Conservation (phyloP, 1,140 invertebrate species). For the Branchinecta lynchi region DNA sequence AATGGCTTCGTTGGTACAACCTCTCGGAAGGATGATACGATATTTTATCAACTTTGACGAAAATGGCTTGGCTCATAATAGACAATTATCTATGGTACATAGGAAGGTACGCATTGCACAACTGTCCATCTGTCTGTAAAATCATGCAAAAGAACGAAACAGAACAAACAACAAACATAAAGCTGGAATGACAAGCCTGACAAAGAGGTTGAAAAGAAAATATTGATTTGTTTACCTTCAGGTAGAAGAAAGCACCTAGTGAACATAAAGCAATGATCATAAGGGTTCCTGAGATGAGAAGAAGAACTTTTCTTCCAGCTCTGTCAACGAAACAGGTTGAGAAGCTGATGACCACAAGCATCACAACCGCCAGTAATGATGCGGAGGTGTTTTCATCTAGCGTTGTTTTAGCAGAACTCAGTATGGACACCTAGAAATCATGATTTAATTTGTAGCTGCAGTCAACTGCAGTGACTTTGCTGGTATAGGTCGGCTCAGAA, state of each 20-base stretch:
- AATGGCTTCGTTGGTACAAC: too few relatives aligned
- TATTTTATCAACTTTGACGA: too few relatives aligned
- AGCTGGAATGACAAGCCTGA: too few relatives aligned
- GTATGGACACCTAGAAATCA: constrained; percentile 43
- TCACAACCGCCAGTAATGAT: constrained; percentile 31
- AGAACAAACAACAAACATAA: too few relatives aligned
- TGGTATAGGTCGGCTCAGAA: too few relatives aligned
- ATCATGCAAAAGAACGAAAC: too few relatives aligned
- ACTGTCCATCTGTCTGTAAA: too few relatives aligned
- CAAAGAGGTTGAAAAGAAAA: too few relatives aligned
- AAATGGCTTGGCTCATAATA: too few relatives aligned
- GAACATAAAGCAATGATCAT: constrained; percentile 24
- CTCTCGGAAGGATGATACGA: too few relatives aligned
- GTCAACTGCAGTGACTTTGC: constrained; percentile 45
- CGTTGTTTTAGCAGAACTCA: constrained; percentile 20
- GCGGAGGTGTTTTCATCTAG: constrained; percentile 26
- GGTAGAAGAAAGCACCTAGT: constrained; percentile 31
- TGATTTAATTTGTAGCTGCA: constrained; percentile 48
- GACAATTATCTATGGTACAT: too few relatives aligned
- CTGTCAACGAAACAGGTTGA: constrained; percentile 41
- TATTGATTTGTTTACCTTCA: constrained; percentile 29
- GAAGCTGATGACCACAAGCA: constrained; percentile 34
- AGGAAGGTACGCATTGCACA: too few relatives aligned
- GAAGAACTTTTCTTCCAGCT: constrained; percentile 31
- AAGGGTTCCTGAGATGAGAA: constrained; percentile 27